Evolutionary conservation across 2,797 vertebrate species (phyloP).

Genomic region (Lagodon rhomboides): DNA sequence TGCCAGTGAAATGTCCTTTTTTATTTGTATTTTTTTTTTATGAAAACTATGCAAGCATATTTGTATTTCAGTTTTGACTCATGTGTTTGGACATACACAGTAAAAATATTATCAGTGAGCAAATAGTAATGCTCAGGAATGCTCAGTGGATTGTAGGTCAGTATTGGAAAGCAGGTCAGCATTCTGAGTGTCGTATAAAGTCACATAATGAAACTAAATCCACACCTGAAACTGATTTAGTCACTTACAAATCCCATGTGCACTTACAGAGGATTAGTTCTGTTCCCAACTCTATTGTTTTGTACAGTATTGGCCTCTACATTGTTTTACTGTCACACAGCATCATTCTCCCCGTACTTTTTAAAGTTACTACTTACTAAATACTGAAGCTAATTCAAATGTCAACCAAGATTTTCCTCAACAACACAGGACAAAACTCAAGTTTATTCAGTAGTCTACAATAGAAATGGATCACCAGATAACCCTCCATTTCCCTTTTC

Average conservation of each 20-base stretch:
- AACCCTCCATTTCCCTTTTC: too few species aligned
- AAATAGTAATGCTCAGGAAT: conserved; percentile 4
- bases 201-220: not conserved
- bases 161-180: conserved; percentile 62
- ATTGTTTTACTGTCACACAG: too few species aligned
- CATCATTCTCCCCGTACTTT: too few species aligned
- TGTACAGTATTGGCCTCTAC: too few species aligned
- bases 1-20: not conserved
- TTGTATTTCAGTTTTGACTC: not conserved
- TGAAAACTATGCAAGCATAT: not conserved
- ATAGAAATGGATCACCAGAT: too few species aligned
- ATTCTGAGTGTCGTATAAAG: conserved; percentile 9
- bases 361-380: too few species aligned
- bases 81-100: not conserved
- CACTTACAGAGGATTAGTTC: too few species aligned
- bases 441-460: too few species aligned
- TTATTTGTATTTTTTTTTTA: not conserved
- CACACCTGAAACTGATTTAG: not conserved
- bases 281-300: too few species aligned
- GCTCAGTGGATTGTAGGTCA: conserved; percentile 33
- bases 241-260: not conserved
- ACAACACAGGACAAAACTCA: too few species aligned
- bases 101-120: conserved; percentile 6
- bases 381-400: too few species aligned
- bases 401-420: too few species aligned